These are phyloP conservation scores for Halyomorpha halys DNA, from an alignment of 1,140 invertebrate species.

Conservation along the genomic window DNA sequence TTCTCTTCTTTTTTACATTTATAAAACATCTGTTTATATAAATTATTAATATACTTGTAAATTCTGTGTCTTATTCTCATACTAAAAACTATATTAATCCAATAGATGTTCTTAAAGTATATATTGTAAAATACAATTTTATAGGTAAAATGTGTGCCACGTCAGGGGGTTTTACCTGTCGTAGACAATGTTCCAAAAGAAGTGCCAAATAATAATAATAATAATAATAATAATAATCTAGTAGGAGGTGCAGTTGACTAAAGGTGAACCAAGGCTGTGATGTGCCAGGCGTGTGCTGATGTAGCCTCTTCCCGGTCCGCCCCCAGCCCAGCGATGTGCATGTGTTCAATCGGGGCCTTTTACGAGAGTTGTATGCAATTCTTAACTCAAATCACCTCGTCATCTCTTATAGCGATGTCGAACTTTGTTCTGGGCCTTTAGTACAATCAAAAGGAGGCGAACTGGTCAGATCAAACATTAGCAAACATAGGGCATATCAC, in stretches of 20 bases:
- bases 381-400: constrained; percentile 14
- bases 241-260: constrained; percentile 20
- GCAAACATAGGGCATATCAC: constrained; percentile 15
- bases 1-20: background rate
- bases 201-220: constrained; percentile 12
- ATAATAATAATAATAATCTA: constrained; percentile 6
- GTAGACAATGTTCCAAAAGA: constrained; percentile 18
- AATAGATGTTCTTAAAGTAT: background rate
- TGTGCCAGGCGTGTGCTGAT: background rate
- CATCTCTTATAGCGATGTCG: background rate
- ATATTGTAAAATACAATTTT: constrained; percentile 11
- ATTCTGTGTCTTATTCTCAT: constrained; percentile 12
- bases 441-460: constrained; percentile 1
- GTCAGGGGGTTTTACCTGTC: background rate
- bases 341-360: constrained; percentile 6
- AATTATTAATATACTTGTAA: background rate
- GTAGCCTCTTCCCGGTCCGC: background rate
- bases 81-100: background rate
- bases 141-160: constrained; percentile 9
- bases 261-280: constrained; percentile 8
- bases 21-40: background rate
- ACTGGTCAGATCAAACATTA: background rate
- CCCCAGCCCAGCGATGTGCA: background rate
- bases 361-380: background rate
- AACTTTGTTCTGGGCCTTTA: too few relatives aligned